Conservation (phyloP, 2,888 invertebrate species). For the Chaitophorus viminalis region DNA sequence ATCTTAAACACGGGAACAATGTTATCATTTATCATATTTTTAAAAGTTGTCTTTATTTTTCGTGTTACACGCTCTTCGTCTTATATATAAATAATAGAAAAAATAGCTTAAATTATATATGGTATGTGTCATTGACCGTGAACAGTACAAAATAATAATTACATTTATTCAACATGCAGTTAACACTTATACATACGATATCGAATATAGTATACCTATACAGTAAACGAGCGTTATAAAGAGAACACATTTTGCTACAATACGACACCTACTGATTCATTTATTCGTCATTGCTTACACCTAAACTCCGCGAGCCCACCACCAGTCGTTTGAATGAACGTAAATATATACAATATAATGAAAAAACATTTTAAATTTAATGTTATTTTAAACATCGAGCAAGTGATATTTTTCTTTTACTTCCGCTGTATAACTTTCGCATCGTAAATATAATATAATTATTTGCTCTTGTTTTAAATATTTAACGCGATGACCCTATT, state of each 20-base stretch:
- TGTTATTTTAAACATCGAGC: too few species aligned
- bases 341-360: background rate
- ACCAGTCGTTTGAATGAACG: background rate
- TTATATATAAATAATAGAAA: background rate
- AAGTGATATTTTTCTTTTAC: too few species aligned
- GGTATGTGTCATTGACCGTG: constrained; percentile 32
- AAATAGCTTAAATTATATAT: background rate
- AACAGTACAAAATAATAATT: constrained; percentile 19
- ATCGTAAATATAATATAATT: too few species aligned
- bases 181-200: background rate
- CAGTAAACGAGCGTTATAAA: background rate
- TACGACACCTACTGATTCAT: constrained; percentile 15
- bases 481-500: background rate
- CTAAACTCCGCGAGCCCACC: background rate
- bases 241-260: background rate
- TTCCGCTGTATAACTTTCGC: too few species aligned
- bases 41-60: background rate
- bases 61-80: background rate
- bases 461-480: too few species aligned
- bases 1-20: background rate
- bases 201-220: background rate
- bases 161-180: constrained; percentile 18
- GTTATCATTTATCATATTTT: background rate
- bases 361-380: background rate
- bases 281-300: background rate